Conservation (phyloP, 2,888 invertebrate genomes). For the Brachyptera risi region DNA sequence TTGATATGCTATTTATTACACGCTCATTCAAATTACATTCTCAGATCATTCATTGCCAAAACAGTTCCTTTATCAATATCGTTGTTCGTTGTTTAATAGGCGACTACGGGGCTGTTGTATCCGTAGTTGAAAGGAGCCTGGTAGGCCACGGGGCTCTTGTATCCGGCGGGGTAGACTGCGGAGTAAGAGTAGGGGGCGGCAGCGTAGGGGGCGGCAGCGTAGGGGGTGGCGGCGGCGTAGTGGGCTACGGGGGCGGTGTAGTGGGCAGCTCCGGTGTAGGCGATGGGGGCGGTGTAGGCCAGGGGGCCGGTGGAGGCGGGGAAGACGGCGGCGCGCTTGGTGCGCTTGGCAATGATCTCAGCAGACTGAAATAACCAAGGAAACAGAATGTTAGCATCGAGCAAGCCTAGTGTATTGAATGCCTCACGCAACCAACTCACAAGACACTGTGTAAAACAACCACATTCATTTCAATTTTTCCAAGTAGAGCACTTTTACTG, state of each 20-base stretch:
- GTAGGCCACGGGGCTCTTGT: conserved; percentile 22
- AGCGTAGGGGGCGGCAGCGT: conserved; percentile 8
- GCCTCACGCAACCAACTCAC: no score
- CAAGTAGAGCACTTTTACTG: no score
- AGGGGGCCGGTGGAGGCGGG: conserved; percentile 32
- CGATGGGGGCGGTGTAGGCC: conserved; percentile 25
- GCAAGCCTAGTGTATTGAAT: no score
- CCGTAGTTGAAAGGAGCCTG: not conserved
- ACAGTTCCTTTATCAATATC: not conserved
- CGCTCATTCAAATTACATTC: conserved; percentile 7
- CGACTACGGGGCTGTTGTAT: conserved; percentile 24
- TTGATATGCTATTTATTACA: conserved; percentile 19
- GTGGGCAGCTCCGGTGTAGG: conserved; percentile 25
- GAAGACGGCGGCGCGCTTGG: no score
- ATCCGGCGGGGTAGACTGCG: conserved; percentile 26
- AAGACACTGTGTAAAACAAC: no score
- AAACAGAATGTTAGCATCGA: no score
- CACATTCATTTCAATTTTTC: no score
- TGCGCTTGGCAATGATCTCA: no score
- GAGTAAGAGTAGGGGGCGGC: conserved; percentile 28
- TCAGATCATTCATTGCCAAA: not conserved
- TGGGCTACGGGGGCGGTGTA: conserved; percentile 29
- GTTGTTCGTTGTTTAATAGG: conserved; percentile 23
- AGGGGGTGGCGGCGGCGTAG: conserved; percentile 26
- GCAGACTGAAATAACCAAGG: no score